Evolutionary conservation across 1,140 invertebrate genomes (phyloP).

Genomic region (Plodia interpunctella): DNA sequence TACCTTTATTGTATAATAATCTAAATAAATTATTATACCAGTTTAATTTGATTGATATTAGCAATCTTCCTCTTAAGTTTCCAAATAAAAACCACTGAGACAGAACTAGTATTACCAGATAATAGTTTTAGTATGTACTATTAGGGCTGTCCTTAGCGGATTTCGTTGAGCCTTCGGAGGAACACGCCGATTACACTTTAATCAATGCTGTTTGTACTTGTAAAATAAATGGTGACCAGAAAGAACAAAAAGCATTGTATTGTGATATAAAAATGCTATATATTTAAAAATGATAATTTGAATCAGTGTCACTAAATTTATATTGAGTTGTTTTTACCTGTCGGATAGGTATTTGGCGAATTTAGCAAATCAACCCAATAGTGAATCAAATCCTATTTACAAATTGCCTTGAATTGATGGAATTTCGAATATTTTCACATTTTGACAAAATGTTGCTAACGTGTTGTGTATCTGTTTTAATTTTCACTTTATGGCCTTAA

Average conservation of each 20-base stretch:
- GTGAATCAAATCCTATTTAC: constrained; percentile 24
- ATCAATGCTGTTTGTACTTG: constrained; percentile 25
- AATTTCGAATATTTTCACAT: background rate
- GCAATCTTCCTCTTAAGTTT: no score
- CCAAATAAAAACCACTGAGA: no score
- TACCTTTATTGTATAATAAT: no score
- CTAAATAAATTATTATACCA: no score
- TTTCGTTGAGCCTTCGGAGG: no score
- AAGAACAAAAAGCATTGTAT: constrained; percentile 25
- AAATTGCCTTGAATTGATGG: constrained; percentile 14
- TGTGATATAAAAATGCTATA: background rate
- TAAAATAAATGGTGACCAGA: constrained; percentile 9
- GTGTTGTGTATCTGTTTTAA: no score
- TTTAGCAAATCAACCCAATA: constrained; percentile 23
- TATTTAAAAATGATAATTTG: background rate
- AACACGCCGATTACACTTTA: no score
- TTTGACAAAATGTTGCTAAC: background rate
- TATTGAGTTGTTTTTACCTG: constrained; percentile 13
- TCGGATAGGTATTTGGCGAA: constrained; percentile 19
- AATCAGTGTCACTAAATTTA: background rate
- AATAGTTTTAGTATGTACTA: no score
- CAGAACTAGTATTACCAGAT: no score
- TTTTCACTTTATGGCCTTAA: no score
- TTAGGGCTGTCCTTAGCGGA: no score
- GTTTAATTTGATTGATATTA: no score